phyloP scores from a whole-genome alignment of 2,888 invertebrate species.

The Lasioglossum leucozonium region DNA sequence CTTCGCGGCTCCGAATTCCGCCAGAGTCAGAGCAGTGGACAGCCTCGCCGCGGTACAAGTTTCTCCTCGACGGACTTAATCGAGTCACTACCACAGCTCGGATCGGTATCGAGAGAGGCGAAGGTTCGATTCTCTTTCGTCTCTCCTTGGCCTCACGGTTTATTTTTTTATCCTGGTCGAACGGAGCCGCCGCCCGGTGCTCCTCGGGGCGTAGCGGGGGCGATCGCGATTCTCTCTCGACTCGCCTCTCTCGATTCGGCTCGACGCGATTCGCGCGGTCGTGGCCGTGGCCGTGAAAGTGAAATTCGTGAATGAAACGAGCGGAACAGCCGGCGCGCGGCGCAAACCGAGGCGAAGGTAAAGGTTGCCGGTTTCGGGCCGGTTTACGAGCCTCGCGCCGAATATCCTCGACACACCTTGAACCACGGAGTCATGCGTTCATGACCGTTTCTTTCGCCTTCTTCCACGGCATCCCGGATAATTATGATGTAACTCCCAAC shows the following conservation, averaged over 20 bases:
- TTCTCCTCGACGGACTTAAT: constrained; percentile 9
- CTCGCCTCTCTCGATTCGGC: constrained; percentile 47
- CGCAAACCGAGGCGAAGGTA: constrained; percentile 68
- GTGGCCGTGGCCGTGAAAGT: constrained; percentile 82
- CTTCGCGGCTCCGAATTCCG: neutral
- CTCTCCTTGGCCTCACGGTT: constrained; percentile 13
- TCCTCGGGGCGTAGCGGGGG: constrained; percentile 56
- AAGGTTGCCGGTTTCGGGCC: constrained; percentile 70
- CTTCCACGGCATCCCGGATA: neutral
- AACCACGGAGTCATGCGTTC: constrained; percentile 1
- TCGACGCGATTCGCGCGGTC: constrained; percentile 69
- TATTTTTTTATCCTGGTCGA: constrained; percentile 19
- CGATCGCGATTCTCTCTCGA: constrained; percentile 48
- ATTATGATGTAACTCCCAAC: neutral
- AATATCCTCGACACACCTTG: neutral
- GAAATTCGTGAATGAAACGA: constrained; percentile 78
- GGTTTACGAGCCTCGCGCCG: constrained; percentile 60
- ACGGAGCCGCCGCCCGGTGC: constrained; percentile 2
- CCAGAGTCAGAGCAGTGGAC: neutral
- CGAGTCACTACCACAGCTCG: neutral
- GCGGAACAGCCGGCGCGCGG: constrained; percentile 68
- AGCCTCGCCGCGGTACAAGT: neutral
- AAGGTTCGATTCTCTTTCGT: neutral
- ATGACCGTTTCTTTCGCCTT: neutral
- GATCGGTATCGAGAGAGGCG: neutral